Conservation (phyloP, 2,797 vertebrate species). For the Hylomyscus alleni region DNA sequence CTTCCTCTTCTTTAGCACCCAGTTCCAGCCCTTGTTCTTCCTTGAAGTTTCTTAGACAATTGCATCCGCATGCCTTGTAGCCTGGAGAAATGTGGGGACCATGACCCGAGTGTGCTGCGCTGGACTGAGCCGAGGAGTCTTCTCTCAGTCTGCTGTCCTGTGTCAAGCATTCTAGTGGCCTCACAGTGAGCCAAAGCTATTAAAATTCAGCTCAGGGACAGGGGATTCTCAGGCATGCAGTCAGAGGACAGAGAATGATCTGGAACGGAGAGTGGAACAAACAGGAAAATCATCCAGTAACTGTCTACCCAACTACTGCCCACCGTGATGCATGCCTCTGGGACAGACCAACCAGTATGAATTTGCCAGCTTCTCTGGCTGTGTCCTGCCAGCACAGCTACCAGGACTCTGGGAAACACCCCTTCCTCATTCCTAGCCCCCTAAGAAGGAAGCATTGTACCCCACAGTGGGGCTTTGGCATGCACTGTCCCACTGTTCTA, state of each 20-base stretch:
- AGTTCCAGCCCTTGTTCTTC: background rate
- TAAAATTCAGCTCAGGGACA: background rate
- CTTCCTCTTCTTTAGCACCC: background rate
- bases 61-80: background rate
- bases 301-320: background rate
- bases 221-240: background rate
- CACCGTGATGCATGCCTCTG: accelerated
- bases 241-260: background rate
- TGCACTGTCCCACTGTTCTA: too few species aligned
- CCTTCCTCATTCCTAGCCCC: background rate
- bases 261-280: background rate
- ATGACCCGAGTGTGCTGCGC: background rate
- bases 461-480: too few species aligned
- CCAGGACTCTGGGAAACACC: background rate
- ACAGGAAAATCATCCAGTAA: background rate
- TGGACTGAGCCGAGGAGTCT: accelerated
- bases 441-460: background rate
- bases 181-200: background rate
- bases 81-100: background rate
- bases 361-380: background rate
- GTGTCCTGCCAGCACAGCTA: background rate
- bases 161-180: background rate
- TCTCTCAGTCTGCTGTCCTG: too few species aligned
- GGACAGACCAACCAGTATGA: background rate
- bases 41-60: background rate